Percentiles rank a stretch among this genome's conserved stretches.
These are phyloP conservation scores for Enteromius radiatus DNA, from an alignment of 2,797 vertebrate genomes.

Conservation along the genomic window DNA sequence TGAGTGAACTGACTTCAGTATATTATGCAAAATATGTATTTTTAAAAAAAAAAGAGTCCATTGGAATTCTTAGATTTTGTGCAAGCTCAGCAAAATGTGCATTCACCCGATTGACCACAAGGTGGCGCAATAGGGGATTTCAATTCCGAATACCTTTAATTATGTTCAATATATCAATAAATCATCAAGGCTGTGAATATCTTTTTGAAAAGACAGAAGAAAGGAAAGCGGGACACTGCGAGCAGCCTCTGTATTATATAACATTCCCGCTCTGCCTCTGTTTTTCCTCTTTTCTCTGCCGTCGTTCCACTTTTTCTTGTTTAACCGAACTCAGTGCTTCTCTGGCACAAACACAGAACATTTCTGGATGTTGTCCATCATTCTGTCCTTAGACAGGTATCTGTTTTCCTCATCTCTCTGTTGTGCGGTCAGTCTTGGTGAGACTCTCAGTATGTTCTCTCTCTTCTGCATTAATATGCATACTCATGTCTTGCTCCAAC, in stretches of 20 bases:
- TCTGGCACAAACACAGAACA: slow-evolving; percentile 26
- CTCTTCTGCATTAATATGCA: slow-evolving; percentile 26
- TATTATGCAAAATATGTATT: not conserved
- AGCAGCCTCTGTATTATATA: slow-evolving; percentile 32
- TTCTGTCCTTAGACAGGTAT: slow-evolving; percentile 41
- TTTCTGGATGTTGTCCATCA: slow-evolving; percentile 29
- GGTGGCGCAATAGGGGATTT: slow-evolving; percentile 34
- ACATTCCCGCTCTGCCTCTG: slow-evolving; percentile 20
- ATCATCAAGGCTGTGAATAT: not conserved
- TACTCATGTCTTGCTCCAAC: not conserved
- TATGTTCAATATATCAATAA: not conserved
- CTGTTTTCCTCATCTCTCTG: slow-evolving; percentile 39
- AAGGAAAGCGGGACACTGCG: not conserved
- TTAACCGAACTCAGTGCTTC: slow-evolving; percentile 15
- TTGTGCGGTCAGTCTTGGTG: slow-evolving; percentile 13
- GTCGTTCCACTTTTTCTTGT: slow-evolving; percentile 29
- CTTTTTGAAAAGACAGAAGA: not conserved
- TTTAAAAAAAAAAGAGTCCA: not conserved
- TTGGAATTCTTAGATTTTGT: not conserved
- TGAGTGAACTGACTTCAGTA: not conserved
- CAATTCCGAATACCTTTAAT: slow-evolving; percentile 9
- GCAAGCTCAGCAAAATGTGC: slow-evolving; percentile 35
- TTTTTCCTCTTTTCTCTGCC: slow-evolving; percentile 27
- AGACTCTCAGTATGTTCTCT: slow-evolving; percentile 22
- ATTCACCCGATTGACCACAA: slow-evolving; percentile 13